phyloP scores from a whole-genome alignment of 2,888 invertebrate genomes.

The Tanypteryx hageni region DNA sequence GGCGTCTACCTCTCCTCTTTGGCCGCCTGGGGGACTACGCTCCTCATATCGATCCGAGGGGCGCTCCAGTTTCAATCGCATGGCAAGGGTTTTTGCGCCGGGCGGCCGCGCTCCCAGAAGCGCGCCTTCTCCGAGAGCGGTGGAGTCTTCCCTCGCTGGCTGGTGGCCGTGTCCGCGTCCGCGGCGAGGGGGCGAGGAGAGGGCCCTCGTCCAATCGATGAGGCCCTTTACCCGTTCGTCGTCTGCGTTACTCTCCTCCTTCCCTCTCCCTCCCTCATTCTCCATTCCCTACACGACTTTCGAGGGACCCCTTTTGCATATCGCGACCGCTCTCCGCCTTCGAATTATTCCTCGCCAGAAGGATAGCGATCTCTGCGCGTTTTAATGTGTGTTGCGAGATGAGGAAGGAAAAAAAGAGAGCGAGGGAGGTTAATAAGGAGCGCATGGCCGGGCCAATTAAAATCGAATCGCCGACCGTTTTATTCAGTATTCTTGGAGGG shows the following conservation, averaged over 20 bases:
- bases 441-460: neutral
- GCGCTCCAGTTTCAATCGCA: neutral
- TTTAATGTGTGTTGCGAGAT: neutral
- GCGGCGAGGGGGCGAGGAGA: too few species aligned
- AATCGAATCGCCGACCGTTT: neutral
- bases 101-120: too few species aligned
- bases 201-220: neutral
- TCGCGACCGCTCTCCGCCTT: too few species aligned
- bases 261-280: neutral
- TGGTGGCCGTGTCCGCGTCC: too few species aligned
- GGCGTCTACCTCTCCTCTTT: too few species aligned
- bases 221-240: neutral
- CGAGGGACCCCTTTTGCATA: too few species aligned
- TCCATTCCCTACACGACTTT: too few species aligned
- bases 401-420: neutral
- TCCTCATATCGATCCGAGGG: neutral
- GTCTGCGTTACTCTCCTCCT: neutral
- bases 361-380: too few species aligned
- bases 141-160: too few species aligned
- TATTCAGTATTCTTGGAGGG: neutral
- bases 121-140: too few species aligned
- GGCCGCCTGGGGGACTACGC: neutral
- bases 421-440: neutral
- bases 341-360: too few species aligned
- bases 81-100: neutral